Evolutionary conservation across 2,888 invertebrate species (phyloP), one percentile per base, ranked within the genome.

Genomic region (Cyaniris semiargus): DNA sequence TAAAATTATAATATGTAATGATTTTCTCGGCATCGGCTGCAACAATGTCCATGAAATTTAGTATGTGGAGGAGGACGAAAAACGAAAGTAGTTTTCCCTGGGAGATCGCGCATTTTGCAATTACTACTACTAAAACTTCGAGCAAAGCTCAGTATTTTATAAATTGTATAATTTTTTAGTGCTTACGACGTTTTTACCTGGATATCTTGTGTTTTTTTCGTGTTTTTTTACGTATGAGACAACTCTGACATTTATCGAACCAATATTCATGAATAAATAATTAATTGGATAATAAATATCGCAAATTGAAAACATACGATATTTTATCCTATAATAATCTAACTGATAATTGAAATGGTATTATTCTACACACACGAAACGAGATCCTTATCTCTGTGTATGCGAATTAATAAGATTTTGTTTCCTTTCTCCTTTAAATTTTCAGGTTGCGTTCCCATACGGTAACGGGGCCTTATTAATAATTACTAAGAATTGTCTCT

Each of bases 181-280:
- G n/a, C n/a, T 58, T 58, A 58, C n/a, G n/a, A 58, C 21, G 56
- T 58, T 58, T 15, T 58, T 58, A 58, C n/a, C 21, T n/a, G 21
- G 13, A 21, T 60, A 60, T 31, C 31, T 1, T 10, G 13, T 60
- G 27, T 60, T 66, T 27, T 66, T 27, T 66, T 4, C 27, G 4
- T 13, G 27, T 27, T 31, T 15, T 66, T 31, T 27, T 15, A 66
- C 27, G 27, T 18, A 18, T 66, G 27, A 66, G 66, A 66, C 27
- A 66, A 6, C 27, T 66, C 15, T 66, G 66, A 66, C 66, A 66
- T 66, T 66, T 66, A 66, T 66, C 66, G 66, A 66, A 31, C 66
- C 27, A 6, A 27, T 31, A 66, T 31, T 66, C 66, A 18, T 66
- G 18, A 66, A 66, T 66, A 66, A 66, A 21, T 27, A 66, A 66